A percentile compares a stretch with the other conserved stretches of the same genome.
Evolutionary conservation across 2,797 vertebrate species (phyloP).

Genomic region (Myotis planiceps): DNA sequence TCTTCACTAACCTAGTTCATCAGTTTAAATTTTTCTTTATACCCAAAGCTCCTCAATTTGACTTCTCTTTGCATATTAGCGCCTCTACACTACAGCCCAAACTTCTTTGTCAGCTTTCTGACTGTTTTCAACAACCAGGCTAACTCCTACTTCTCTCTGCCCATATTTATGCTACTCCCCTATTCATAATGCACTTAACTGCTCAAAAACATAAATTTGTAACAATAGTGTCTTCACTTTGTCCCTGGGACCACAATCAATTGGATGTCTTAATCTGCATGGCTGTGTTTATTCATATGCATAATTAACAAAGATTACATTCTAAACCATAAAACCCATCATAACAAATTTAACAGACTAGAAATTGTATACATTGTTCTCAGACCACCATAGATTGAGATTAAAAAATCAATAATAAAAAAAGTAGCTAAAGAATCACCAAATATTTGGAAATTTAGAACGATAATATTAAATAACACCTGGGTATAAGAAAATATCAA

Average conservation of each 20-base stretch:
- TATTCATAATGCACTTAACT: background rate
- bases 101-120: background rate
- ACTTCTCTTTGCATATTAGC: background rate
- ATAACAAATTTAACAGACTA: no score
- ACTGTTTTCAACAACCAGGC: no score
- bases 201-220: background rate
- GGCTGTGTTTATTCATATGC: background rate
- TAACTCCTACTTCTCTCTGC: background rate
- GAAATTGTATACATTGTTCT: no score
- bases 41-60: background rate
- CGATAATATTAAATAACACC: no score
- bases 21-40: background rate
- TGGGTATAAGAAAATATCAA: no score
- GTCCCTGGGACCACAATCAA: background rate
- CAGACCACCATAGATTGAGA: no score
- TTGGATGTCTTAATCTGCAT: background rate
- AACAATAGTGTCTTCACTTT: background rate
- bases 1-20: background rate
- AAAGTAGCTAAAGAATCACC: no score
- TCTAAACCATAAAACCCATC: no score
- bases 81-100: rapidly evolving
- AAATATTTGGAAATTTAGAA: no score
- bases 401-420: no score
- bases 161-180: background rate
- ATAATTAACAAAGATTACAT: no score